These are phyloP conservation scores for Zoroaster sp. DNA, from an alignment of 53 echinoderm and acorn worm species.

Conservation along the genomic window DNA sequence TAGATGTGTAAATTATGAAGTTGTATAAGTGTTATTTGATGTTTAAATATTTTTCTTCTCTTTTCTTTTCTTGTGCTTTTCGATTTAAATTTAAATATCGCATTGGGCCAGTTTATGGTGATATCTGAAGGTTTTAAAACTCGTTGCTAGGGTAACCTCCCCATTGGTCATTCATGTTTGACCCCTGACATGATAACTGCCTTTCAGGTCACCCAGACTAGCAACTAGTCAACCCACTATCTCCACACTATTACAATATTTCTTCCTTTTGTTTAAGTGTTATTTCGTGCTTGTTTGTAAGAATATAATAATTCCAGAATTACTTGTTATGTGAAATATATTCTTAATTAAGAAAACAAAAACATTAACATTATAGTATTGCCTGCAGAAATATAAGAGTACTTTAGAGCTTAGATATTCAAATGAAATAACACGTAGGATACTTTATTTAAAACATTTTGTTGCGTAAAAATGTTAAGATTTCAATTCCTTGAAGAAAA, in stretches of 20 bases:
- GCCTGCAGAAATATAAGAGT: constrained; percentile 12
- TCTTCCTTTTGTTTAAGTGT: neutral
- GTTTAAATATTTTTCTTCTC: neutral
- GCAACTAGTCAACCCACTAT: neutral
- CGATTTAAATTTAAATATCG: neutral
- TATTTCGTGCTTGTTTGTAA: neutral
- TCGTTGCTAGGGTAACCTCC: neutral
- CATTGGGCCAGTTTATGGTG: neutral
- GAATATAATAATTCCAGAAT: neutral
- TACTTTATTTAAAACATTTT: neutral
- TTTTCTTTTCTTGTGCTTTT: neutral
- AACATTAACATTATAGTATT: neutral
- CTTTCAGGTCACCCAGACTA: neutral
- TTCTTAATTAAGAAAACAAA: neutral
- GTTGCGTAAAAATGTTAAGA: neutral
- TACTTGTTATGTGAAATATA: neutral
- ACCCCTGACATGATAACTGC: neutral
- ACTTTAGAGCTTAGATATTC: constrained; percentile 28
- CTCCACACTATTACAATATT: neutral
- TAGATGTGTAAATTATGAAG: neutral
- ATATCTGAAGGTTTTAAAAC: neutral
- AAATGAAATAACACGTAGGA: neutral
- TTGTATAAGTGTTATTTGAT: neutral
- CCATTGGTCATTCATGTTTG: too few species aligned
- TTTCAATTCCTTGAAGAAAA: too few species aligned